Percentiles rank a stretch among this genome's conserved stretches.
These are phyloP conservation scores for Cryptoblepharus egeriae DNA, from an alignment of 2,797 vertebrate genomes.

Conservation along the genomic window DNA sequence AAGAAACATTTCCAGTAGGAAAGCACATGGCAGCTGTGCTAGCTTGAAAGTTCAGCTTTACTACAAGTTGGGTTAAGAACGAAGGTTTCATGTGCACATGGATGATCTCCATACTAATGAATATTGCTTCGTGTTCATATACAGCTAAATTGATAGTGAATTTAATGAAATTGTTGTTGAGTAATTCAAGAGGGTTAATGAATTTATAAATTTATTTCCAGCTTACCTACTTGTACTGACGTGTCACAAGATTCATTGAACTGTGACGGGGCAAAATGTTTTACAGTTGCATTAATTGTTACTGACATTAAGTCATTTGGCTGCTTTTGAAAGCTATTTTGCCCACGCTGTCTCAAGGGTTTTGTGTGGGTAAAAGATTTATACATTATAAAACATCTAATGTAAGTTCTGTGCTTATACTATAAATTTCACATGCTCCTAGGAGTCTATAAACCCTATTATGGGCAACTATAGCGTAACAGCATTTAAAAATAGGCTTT, in stretches of 20 bases:
- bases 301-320: neutral
- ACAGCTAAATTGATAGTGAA: conserved; percentile 59
- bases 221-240: neutral
- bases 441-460: neutral
- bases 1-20: conserved; percentile 47
- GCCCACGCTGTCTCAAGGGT: no score
- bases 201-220: conserved; percentile 13
- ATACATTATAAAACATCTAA: neutral
- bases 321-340: neutral
- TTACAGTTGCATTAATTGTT: neutral
- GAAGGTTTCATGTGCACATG: conserved; percentile 49
- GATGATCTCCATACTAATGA: conserved; percentile 61
- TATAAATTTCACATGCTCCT: neutral
- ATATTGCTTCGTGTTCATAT: conserved; percentile 46
- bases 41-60: conserved; percentile 50
- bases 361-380: neutral
- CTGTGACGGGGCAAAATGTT: neutral
- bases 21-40: conserved; percentile 34
- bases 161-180: conserved; percentile 63
- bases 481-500: conserved; percentile 1
- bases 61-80: neutral
- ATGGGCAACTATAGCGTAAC: neutral
- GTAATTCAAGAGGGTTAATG: conserved; percentile 15
- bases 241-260: neutral
- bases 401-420: neutral